A percentile compares a stretch with the other conserved stretches of the same genome.
phyloP scores from a whole-genome alignment of 1,140 invertebrate species.

The Drosophila murphyi region DNA sequence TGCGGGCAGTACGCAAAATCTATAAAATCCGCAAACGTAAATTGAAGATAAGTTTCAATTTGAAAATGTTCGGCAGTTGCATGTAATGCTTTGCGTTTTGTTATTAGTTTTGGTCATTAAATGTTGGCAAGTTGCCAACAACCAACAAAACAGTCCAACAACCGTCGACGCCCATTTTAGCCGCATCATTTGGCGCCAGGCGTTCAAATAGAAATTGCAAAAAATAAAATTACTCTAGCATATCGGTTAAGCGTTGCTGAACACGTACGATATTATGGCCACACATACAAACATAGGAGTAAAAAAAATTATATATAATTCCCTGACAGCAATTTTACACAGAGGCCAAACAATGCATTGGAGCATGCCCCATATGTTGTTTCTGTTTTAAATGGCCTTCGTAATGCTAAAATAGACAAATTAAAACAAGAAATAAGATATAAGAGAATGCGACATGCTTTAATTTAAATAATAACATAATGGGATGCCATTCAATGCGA shows the following conservation, averaged over 20 bases:
- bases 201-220: conserved; percentile 35
- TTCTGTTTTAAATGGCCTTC: conserved; percentile 36
- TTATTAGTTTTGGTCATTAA: conserved; percentile 54
- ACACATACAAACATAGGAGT: not conserved
- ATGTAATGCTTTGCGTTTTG: conserved; percentile 35
- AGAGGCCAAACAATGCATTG: conserved; percentile 8
- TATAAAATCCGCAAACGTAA: not conserved
- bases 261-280: conserved; percentile 47
- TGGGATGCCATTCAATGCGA: not conserved
- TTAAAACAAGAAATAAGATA: conserved; percentile 16
- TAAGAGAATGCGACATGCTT: conserved; percentile 3
- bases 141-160: not conserved
- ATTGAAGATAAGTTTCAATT: conserved; percentile 49
- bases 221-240: conserved; percentile 51
- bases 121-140: conserved; percentile 39
- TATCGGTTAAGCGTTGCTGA: conserved; percentile 43
- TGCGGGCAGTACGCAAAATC: too few species aligned
- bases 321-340: conserved; percentile 26
- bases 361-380: conserved; percentile 35
- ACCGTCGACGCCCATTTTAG: conserved; percentile 34
- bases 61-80: conserved; percentile 40
- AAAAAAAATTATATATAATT: conserved; percentile 14
- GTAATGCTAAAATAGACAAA: conserved; percentile 29
- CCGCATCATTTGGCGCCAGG: conserved; percentile 41
- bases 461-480: not conserved